phyloP scores from a whole-genome alignment of 2,888 invertebrate genomes.

The Cenopis cana region DNA sequence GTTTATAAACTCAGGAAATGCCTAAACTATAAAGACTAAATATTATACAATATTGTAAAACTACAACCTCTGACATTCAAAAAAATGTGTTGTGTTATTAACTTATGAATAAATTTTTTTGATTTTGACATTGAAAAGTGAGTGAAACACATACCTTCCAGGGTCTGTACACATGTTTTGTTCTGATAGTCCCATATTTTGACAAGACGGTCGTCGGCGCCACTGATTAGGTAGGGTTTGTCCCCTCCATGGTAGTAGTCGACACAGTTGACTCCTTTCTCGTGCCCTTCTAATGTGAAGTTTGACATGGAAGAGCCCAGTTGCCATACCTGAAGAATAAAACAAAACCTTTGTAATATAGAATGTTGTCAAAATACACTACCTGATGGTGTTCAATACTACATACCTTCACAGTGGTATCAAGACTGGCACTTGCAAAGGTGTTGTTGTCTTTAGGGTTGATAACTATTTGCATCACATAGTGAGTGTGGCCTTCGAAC shows the following conservation, averaged over 20 bases:
- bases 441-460: slow-evolving; percentile 99
- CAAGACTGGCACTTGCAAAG: slow-evolving; percentile 99
- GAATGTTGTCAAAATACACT: neutral
- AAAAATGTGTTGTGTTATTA: too few relatives aligned
- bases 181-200: slow-evolving; percentile 99
- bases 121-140: neutral
- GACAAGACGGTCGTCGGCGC: slow-evolving; percentile 98
- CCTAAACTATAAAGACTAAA: too few relatives aligned
- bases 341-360: neutral
- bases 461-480: slow-evolving; percentile 99
- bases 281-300: slow-evolving; percentile 99
- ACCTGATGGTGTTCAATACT: neutral
- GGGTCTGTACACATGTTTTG: slow-evolving; percentile 99
- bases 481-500: slow-evolving; percentile 99
- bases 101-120: too few relatives aligned
- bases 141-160: slow-evolving; percentile 87
- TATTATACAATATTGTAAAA: too few relatives aligned
- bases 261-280: slow-evolving; percentile 99
- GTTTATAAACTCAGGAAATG: too few relatives aligned
- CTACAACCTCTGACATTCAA: too few relatives aligned
- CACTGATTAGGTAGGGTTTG: slow-evolving; percentile 99
- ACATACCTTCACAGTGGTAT: slow-evolving; percentile 94
- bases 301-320: slow-evolving; percentile 98
- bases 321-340: slow-evolving; percentile 93
- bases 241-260: slow-evolving; percentile 99